phyloP scores from a whole-genome alignment of 2,113 vertebrate genomes.

The Lanius ludovicianus region DNA sequence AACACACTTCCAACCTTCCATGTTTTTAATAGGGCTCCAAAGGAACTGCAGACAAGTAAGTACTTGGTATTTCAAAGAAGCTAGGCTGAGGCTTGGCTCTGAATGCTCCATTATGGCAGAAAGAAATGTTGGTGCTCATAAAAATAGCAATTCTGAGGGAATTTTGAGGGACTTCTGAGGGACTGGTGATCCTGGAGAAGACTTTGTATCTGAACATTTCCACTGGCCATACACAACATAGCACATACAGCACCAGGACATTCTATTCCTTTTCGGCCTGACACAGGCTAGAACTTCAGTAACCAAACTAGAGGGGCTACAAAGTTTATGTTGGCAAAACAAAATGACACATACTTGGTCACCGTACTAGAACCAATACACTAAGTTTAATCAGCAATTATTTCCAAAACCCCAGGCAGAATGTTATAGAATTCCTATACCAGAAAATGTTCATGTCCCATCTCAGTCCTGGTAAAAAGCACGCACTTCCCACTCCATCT shows the following conservation, averaged over 20 bases:
- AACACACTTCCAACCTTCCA: not conserved
- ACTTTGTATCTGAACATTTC: not conserved
- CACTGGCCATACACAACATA: not conserved
- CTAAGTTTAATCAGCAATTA: conserved; percentile 19
- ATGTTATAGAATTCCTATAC: conserved; percentile 17
- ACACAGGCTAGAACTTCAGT: accelerated
- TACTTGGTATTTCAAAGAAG: not conserved
- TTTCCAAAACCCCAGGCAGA: conserved; percentile 19
- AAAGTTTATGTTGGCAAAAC: not conserved
- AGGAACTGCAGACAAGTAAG: not conserved
- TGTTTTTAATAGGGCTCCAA: not conserved
- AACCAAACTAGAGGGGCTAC: not conserved
- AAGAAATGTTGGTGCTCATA: not conserved
- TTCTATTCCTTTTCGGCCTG: not conserved
- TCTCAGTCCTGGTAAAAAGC: not conserved
- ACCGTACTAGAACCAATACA: not conserved
- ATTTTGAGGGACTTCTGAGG: not conserved
- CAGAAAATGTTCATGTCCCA: not conserved
- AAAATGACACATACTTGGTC: not conserved
- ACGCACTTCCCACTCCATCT: not conserved
- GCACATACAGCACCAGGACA: not conserved
- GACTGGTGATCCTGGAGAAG: not conserved
- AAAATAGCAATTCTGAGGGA: not conserved
- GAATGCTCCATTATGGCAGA: not conserved
- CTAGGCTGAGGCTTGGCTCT: not conserved